Base-by-base conservation (phyloP, 2,888 invertebrate genomes). In the Thymelicus acteon region DNA sequence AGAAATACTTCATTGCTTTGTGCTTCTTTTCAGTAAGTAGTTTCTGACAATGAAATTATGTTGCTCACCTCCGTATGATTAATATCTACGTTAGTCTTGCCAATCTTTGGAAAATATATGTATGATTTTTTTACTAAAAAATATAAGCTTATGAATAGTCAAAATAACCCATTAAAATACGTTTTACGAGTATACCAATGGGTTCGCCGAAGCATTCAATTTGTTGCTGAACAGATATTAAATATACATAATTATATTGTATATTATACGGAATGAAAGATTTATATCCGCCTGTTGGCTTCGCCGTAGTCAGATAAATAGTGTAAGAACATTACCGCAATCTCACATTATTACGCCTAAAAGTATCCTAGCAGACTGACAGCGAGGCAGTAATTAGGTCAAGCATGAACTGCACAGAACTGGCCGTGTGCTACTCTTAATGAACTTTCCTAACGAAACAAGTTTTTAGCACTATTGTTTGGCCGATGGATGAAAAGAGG, bases 341-440 rank as follows among this genome's bases (percentile, higher is more conserved):
- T 52, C 19, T 52, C 8, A 52, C 49, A 15, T 52, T 52, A 19
- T 52, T 52, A 52, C 8, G 15, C 49, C 49, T 39, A 63, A 57
- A 63, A 62, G 69, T 57, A 69, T 69, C 44, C 57, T 63, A 57
- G n/a, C 39, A 10, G 49, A 60, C 49, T 60, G 69, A 69, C 69
- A 69, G 62, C 24, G 57, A n/a, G 7, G 15, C n/a, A n/a, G 61
- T 77, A 79, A 79, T 78, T 79, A 77, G 79, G 78, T 78, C 79
- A 78, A 79, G 77, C 76, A 75, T 65, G 72, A 76, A 61, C 67
- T 61, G 67, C 60, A 19, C 37, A 58, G 24, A 24, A 19, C 66
- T 58, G 67, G 31, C 44, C 60, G 69, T 57, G 24, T 65, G 57
- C 71, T 72, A 65, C 72, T 71, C 70, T 69, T 74, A 75, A 75